These are phyloP conservation scores for Elanoides forficatus DNA, from an alignment of 2,113 vertebrate species.

Conservation along the genomic window DNA sequence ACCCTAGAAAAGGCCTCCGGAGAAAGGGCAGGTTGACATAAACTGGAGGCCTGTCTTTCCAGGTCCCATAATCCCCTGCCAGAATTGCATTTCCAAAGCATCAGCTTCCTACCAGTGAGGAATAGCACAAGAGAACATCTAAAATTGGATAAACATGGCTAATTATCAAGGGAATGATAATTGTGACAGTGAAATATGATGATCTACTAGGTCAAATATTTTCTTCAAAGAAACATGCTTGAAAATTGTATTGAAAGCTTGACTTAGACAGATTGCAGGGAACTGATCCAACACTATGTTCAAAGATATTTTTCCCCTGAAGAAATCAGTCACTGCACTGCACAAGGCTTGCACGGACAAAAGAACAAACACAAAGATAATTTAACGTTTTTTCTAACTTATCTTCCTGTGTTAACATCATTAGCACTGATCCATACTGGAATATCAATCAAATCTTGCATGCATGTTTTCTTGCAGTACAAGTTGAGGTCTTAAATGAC, in stretches of 20 bases:
- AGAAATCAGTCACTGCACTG: slow-evolving; percentile 16
- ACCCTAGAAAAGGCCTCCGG: background rate
- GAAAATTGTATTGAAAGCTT: slow-evolving; percentile 26
- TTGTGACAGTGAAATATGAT: slow-evolving; percentile 44
- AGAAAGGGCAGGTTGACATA: background rate
- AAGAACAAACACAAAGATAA: background rate
- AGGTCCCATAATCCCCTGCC: background rate
- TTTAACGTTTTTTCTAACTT: background rate
- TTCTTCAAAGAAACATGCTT: slow-evolving; percentile 20
- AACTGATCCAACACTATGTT: background rate
- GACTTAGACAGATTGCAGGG: slow-evolving; percentile 43
- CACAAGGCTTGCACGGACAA: background rate
- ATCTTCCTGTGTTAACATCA: background rate
- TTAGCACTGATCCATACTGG: background rate
- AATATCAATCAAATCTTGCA: background rate
- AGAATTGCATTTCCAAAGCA: background rate
- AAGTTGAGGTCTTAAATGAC: background rate
- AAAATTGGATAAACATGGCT: background rate
- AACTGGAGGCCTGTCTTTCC: background rate
- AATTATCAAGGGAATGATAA: slow-evolving; percentile 34
- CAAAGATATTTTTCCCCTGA: slow-evolving; percentile 14
- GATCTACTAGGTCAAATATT: slow-evolving; percentile 27
- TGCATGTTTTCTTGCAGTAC: background rate
- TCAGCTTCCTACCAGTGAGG: background rate
- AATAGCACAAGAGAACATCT: background rate